Evolutionary conservation across 2,888 invertebrate genomes (phyloP).

Genomic region (Scaptomyza cyrtandrae): DNA sequence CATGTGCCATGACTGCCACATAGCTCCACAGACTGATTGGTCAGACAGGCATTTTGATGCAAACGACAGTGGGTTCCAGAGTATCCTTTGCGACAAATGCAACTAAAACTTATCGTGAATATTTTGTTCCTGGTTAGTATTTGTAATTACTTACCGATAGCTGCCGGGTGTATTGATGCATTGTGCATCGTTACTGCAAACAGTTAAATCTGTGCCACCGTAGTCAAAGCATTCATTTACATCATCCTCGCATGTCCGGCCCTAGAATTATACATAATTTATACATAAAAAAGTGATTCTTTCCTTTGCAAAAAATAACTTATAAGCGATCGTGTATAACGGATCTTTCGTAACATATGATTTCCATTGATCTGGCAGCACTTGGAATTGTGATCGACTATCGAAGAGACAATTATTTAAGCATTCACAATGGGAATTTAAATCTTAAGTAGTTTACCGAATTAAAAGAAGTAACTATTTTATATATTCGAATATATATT

Average conservation of each 20-base stretch:
- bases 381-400: not conserved
- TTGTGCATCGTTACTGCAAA: constrained; percentile 95
- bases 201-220: constrained; percentile 91
- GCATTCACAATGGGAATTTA: not conserved
- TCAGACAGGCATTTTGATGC: constrained; percentile 89
- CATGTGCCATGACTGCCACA: constrained; percentile 97
- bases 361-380: not conserved
- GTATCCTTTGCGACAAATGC: constrained; percentile 91
- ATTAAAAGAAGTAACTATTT: too few species aligned
- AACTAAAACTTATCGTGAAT: constrained; percentile 85
- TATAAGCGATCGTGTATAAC: not conserved
- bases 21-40: constrained; percentile 89
- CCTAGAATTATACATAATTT: constrained; percentile 85
- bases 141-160: constrained; percentile 87
- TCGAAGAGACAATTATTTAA: not conserved
- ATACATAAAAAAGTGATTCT: not conserved
- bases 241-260: constrained; percentile 90
- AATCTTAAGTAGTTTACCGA: too few species aligned
- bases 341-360: not conserved
- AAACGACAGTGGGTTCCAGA: constrained; percentile 93
- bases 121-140: not conserved
- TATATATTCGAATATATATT: too few species aligned
- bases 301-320: too few species aligned
- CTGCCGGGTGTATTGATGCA: constrained; percentile 92
- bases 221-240: constrained; percentile 94